A percentile compares a stretch with the other conserved stretches of the same genome.
Conservation (phyloP, 2,797 vertebrate genomes). For the Pteropus rufus region DNA sequence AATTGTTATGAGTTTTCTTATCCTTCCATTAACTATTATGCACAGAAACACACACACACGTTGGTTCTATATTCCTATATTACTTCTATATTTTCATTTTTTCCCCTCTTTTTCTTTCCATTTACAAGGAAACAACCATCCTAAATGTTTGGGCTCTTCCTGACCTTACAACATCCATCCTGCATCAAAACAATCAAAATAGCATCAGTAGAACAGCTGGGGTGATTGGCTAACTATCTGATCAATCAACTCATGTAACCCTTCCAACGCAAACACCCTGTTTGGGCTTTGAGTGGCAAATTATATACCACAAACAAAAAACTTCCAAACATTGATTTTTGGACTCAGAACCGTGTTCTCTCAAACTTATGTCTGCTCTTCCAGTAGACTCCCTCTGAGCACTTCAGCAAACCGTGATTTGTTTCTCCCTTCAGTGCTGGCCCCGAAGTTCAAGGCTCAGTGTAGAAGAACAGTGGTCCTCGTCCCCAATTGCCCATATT, state of each 20-base stretch:
- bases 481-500: constrained; percentile 59
- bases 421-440: constrained; percentile 16
- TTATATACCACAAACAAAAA: constrained; percentile 41
- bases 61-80: neutral
- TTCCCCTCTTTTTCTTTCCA: neutral
- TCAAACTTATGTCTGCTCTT: neutral
- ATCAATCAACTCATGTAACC: neutral
- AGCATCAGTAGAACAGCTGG: constrained; percentile 63
- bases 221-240: constrained; percentile 67
- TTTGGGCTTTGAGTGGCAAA: constrained; percentile 32
- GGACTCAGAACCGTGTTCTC: constrained; percentile 44
- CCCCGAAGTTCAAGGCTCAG: constrained; percentile 57
- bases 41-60: neutral
- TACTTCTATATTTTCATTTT: neutral
- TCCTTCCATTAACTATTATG: constrained; percentile 30
- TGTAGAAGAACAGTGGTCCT: constrained; percentile 45
- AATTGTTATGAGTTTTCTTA: constrained; percentile 28
- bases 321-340: neutral
- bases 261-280: neutral
- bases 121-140: neutral
- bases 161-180: neutral
- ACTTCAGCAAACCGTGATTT: constrained; percentile 40
- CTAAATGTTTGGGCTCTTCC: neutral
- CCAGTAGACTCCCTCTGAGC: neutral
- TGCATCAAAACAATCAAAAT: constrained; percentile 39